Conservation (phyloP, 1,140 invertebrate genomes). For the Batillaria attramentaria region DNA sequence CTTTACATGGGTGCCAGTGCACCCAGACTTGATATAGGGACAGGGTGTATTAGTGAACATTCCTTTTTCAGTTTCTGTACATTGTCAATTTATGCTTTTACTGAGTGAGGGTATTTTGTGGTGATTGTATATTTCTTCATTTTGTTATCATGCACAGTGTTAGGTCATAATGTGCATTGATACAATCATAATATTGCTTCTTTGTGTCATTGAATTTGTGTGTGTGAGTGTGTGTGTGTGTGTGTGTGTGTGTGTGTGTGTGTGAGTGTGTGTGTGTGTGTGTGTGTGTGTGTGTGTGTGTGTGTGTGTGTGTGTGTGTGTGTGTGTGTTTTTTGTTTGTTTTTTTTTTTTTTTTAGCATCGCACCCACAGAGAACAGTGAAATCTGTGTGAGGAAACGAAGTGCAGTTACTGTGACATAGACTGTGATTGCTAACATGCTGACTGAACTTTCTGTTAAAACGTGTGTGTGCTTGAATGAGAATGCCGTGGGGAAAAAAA, state of each 20-base stretch:
- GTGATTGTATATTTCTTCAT: neutral
- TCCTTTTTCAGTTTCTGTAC: neutral
- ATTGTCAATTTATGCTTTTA: neutral
- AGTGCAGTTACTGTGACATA: too few relatives aligned
- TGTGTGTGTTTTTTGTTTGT: neutral
- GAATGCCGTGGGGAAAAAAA: too few relatives aligned
- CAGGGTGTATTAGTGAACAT: neutral
- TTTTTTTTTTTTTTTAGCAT: neutral
- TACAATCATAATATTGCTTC: neutral
- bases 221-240: constrained; percentile 13
- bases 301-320: constrained; percentile 16
- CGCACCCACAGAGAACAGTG: too few relatives aligned
- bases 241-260: neutral
- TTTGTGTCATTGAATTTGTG: neutral
- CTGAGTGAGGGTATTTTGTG: neutral
- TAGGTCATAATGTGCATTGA: too few relatives aligned
- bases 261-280: neutral
- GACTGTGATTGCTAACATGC: too few relatives aligned
- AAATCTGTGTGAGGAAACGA: too few relatives aligned
- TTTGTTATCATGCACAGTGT: neutral
- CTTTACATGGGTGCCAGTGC: too few relatives aligned
- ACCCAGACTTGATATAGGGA: neutral
- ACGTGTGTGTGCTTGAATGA: too few relatives aligned
- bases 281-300: constrained; percentile 1
- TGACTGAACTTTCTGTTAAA: too few relatives aligned